Base-by-base conservation (phyloP, 2,113 vertebrate species). In the Megaceryle torquata region DNA sequence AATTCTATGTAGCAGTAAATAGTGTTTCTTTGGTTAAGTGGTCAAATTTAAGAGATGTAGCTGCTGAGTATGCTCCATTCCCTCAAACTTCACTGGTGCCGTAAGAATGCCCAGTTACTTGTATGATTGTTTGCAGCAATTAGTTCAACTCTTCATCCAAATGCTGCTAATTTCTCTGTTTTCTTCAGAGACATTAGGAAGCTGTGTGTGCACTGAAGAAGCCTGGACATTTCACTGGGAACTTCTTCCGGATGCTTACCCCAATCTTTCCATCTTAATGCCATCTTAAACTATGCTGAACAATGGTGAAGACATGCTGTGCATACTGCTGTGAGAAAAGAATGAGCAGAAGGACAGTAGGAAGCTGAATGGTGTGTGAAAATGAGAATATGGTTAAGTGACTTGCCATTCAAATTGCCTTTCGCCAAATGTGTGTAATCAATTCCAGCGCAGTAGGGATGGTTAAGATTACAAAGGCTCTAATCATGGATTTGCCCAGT, bases 391-490 rank as follows among this genome's bases (percentile, higher is more conserved):
- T 96, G 88, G 69, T 96, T 97, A 97, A 98, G 95, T 97, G 97
- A 97, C 92, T 97, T 95, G 86, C 89, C 86, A 82, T 96, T 98
- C 93, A 96, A 97, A 96, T 94, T 95, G 97, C 88, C 95, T 96
- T 97, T 97, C 87, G 95, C 75, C 86, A 97, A 97, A 97, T 37
- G 64, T 50, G 83, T 92, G 82, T 94, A 97, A 98, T 96, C 97
- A 97, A 97, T 97, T 97, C 96, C 86, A 94, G 96, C 94, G 11
- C 97, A 94, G 96, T 95, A 88, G 96, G 91, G 83, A 97, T 75
- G 92, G 91, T 97, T 94, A 96, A 91, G 92, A 95, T 94, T 87
- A 98, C 96, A 98, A 98, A 97, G 97, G 95, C 95, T 97, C 96
- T 97, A 97, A 97, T 97, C 74, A 91, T 67, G 86, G 94, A 97